Conservation (phyloP, 2,888 invertebrate genomes). For the Pantelozetes paolii region DNA sequence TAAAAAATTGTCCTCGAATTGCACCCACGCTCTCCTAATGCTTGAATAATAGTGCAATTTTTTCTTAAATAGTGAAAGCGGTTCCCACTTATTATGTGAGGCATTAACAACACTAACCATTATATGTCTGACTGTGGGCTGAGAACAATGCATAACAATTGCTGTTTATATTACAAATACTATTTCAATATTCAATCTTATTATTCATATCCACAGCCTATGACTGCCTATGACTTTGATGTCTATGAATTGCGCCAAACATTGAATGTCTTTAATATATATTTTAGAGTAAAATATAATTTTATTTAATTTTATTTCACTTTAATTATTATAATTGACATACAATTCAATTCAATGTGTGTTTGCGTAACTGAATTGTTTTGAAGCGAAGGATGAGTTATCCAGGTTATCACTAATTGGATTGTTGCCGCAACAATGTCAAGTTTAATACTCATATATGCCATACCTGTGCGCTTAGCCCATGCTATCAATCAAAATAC, state of each 20-base stretch:
- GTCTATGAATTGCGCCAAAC: constrained; percentile 9
- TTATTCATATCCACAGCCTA: not conserved
- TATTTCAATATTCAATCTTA: not conserved
- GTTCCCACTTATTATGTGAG: constrained; percentile 23
- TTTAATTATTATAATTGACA: constrained; percentile 32
- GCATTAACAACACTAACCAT: constrained; percentile 18
- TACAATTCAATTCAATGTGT: not conserved
- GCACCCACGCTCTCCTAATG: constrained; percentile 12
- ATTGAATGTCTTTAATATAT: not conserved
- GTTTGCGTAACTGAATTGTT: constrained; percentile 29
- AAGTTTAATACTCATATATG: constrained; percentile 20
- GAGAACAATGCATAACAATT: constrained; percentile 26
- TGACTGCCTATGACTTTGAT: not conserved
- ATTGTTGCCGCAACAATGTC: constrained; percentile 16
- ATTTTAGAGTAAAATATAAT: not conserved
- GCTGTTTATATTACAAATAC: not conserved
- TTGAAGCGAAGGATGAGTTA: constrained; percentile 32
- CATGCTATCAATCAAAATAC: not conserved
- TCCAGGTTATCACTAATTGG: constrained; percentile 21
- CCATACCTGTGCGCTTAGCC: not conserved
- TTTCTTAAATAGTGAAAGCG: constrained; percentile 19
- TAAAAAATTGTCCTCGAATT: constrained; percentile 12
- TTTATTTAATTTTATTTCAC: not conserved
- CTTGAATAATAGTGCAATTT: constrained; percentile 16
- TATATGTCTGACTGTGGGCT: constrained; percentile 11